These are phyloP conservation scores for Esox lucius DNA, from an alignment of 2,797 vertebrate genomes.

Conservation along the genomic window DNA sequence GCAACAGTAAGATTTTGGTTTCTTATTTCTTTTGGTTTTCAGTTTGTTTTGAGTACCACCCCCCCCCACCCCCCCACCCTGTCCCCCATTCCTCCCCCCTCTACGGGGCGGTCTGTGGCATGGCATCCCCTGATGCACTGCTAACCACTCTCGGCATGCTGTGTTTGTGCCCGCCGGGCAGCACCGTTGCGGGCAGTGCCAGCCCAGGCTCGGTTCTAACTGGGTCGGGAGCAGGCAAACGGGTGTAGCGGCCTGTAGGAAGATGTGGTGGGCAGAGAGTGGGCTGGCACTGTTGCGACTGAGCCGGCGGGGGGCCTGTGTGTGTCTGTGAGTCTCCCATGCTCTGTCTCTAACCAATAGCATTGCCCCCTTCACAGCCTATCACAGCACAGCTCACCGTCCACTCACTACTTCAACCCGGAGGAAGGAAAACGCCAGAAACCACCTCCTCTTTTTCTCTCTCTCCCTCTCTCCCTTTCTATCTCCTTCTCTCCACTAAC, in stretches of 20 bases:
- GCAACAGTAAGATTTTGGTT: slow-evolving; percentile 48
- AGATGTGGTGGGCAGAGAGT: slow-evolving; percentile 1
- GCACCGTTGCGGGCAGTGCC: slow-evolving; percentile 64
- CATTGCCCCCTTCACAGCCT: slow-evolving; percentile 74
- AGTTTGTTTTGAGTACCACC: slow-evolving; percentile 58
- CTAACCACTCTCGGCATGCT: slow-evolving; percentile 77
- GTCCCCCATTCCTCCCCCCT: slow-evolving; percentile 36
- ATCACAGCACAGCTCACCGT: slow-evolving; percentile 69
- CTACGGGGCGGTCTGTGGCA: slow-evolving; percentile 72
- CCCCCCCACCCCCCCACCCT: slow-evolving; percentile 47
- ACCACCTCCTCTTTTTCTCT: slow-evolving; percentile 48
- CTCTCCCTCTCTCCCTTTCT: slow-evolving; percentile 29
- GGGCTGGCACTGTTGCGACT: slow-evolving; percentile 64
- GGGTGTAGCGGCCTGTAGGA: too few species aligned
- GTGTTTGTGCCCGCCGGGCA: slow-evolving; percentile 66
- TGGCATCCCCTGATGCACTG: slow-evolving; percentile 78
- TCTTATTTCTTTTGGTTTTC: slow-evolving; percentile 54
- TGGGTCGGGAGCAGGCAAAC: slow-evolving; percentile 37
- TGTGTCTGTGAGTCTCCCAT: slow-evolving; percentile 72
- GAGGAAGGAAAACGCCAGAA: slow-evolving; percentile 54
- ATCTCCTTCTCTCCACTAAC: slow-evolving; percentile 44
- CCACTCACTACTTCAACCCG: slow-evolving; percentile 62
- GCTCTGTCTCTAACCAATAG: slow-evolving; percentile 76
- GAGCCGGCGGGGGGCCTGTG: slow-evolving; percentile 53
- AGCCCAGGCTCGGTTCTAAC: slow-evolving; percentile 57